A percentile compares a stretch with the other conserved stretches of the same genome.
phyloP scores from a whole-genome alignment of 92 coral and sea anemone genomes.

The Palythoa heliodiscus region DNA sequence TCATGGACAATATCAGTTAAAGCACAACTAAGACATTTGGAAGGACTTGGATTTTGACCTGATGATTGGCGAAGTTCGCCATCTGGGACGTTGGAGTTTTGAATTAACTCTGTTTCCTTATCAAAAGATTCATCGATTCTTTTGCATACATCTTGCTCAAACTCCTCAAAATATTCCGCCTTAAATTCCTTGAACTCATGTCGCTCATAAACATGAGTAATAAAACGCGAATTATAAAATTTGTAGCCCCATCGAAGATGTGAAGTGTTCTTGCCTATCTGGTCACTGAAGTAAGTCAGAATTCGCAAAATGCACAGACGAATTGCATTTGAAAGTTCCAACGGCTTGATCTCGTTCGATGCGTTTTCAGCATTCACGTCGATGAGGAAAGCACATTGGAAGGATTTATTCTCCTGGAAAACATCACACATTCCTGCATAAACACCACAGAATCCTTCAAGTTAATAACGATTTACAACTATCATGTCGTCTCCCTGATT shows the following conservation, averaged over 20 bases:
- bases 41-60: slow-evolving; percentile 55
- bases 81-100: neutral
- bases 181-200: slow-evolving; percentile 83
- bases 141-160: slow-evolving; percentile 68
- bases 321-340: slow-evolving; percentile 63
- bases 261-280: slow-evolving; percentile 28
- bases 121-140: slow-evolving; percentile 62
- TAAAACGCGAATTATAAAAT: slow-evolving; percentile 77
- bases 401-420: slow-evolving; percentile 24
- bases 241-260: slow-evolving; percentile 90
- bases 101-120: slow-evolving; percentile 30
- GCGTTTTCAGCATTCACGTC: slow-evolving; percentile 53
- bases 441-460: slow-evolving; percentile 2
- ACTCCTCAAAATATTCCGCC: slow-evolving; percentile 72
- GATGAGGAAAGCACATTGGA: slow-evolving; percentile 63
- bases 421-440: slow-evolving; percentile 44
- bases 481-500: neutral
- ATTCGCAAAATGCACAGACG: slow-evolving; percentile 79
- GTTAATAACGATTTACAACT: neutral
- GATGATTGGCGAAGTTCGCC: slow-evolving; percentile 28
- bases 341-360: slow-evolving; percentile 28
- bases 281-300: slow-evolving; percentile 70
- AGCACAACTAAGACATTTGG: slow-evolving; percentile 81
- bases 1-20: slow-evolving; percentile 86
- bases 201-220: slow-evolving; percentile 78